Evolutionary conservation across 92 coral and sea anemone species (phyloP).

Genomic region (Anthopleura xanthogrammica): DNA sequence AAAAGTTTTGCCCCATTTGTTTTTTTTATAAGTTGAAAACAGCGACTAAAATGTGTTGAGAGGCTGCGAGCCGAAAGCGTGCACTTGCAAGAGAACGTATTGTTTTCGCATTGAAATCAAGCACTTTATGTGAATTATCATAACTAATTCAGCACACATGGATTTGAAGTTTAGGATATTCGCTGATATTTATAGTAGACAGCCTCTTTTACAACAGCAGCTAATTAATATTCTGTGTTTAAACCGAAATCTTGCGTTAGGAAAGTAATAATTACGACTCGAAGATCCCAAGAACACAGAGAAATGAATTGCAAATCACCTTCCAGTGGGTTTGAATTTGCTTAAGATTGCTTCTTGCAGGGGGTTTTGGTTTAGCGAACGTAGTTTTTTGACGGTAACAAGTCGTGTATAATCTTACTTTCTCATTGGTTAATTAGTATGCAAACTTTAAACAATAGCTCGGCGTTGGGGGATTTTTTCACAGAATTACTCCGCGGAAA

Average conservation of each 20-base stretch:
- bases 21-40: neutral
- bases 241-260: constrained; percentile 77
- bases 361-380: constrained; percentile 11
- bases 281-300: constrained; percentile 21
- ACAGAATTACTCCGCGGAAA: neutral
- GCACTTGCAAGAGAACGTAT: constrained; percentile 19
- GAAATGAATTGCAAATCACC: constrained; percentile 2
- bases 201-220: constrained; percentile 2
- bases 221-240: constrained; percentile 85
- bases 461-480: constrained; percentile 31
- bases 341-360: constrained; percentile 4
- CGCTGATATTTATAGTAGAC: constrained; percentile 2
- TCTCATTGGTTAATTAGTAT: constrained; percentile 65
- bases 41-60: neutral
- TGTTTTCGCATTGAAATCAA: constrained; percentile 27
- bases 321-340: constrained; percentile 14
- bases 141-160: constrained; percentile 29
- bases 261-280: constrained; percentile 18
- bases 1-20: neutral
- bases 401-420: constrained; percentile 47
- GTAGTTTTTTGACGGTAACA: constrained; percentile 22
- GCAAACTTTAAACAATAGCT: constrained; percentile 55
- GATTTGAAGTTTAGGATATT: neutral
- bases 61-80: constrained; percentile 5
- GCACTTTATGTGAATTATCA: constrained; percentile 24